phyloP scores from a whole-genome alignment of 2,888 invertebrate genomes.

The Xylophagus ater region DNA sequence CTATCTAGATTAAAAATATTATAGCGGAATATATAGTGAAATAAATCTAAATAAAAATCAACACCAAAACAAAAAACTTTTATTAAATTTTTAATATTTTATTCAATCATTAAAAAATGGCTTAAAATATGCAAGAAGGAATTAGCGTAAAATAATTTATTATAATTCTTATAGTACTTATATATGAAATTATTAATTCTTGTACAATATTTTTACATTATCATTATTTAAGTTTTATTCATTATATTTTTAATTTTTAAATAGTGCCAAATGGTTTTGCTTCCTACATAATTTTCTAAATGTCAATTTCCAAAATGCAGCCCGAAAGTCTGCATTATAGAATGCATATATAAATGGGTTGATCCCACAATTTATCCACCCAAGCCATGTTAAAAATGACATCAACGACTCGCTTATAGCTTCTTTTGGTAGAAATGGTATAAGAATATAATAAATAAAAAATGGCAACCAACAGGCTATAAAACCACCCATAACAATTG shows the following conservation, averaged over 20 bases:
- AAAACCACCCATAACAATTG: slow-evolving; percentile 78
- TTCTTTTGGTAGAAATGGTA: slow-evolving; percentile 59
- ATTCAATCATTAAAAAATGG: too few relatives aligned
- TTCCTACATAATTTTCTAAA: slow-evolving; percentile 30
- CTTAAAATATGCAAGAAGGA: too few relatives aligned
- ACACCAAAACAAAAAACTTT: too few relatives aligned
- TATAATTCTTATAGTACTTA: too few relatives aligned
- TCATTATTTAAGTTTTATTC: not conserved
- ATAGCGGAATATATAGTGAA: too few relatives aligned
- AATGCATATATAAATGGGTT: slow-evolving; percentile 88
- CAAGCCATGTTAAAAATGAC: slow-evolving; percentile 74
- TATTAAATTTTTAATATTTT: too few relatives aligned
- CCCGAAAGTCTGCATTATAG: slow-evolving; percentile 75
- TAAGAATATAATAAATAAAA: slow-evolving; percentile 69
- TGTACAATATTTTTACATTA: not conserved
- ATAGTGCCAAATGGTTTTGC: slow-evolving; percentile 30
- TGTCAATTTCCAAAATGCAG: slow-evolving; percentile 77
- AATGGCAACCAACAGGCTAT: slow-evolving; percentile 84
- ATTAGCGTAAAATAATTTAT: too few relatives aligned
- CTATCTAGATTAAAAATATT: too few relatives aligned
- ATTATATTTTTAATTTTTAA: slow-evolving; percentile 20
- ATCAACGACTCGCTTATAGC: slow-evolving; percentile 53
- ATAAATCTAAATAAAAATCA: too few relatives aligned
- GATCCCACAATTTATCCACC: slow-evolving; percentile 83
- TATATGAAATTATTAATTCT: not conserved